Base-by-base conservation (phyloP, 1,140 invertebrate genomes). In the Cryptotermes secundus region DNA sequence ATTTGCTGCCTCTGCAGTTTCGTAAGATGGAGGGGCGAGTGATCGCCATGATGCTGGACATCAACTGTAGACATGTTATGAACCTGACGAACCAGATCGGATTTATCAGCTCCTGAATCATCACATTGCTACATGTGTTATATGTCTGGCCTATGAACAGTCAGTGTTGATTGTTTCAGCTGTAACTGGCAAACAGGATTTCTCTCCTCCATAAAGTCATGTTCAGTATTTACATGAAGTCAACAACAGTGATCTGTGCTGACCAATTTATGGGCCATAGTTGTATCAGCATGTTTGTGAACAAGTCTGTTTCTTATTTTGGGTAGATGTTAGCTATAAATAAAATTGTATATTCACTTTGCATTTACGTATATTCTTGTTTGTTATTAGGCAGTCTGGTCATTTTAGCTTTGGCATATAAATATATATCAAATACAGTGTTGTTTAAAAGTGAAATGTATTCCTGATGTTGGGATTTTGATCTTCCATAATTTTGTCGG, bases 1-100 rank as follows among this genome's bases (percentile, higher is more conserved):
- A 84, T 84, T 38, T 80, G 35, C 83, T 84, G 83, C 83, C 83
- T 72, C 79, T 84, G 83, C 83, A 80, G 59, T 45, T 31, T 26
- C 31, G 26, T 31, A 31, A 72, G 9, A 31, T 31, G n/a, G 26
- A 72, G 26, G n/a, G n/a, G 26, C 16, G 4, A 72, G 4, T 12
- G 4, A 31, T 72, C 26, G 31, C 59, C 26, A n/a, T 72, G 7
- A 72, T 72, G 59, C 59, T 72, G 59, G 59, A 72, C 59, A 72
- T 72, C 26, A 6, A 16, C 59, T 31, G 59, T 72, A 72, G 59
- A 16, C 59, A 6, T 72, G 59, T 72, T 72, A 6, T 10, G 59
- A 72, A 31, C 45, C 0, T 49, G 45, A 49, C 22, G 34, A 81
- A 35, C n/a, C 24, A 0, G 38, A 81, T 36, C 34, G 14, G 19